Conservation (phyloP, 2,797 vertebrate species). For the Girardinus metallicus region DNA sequence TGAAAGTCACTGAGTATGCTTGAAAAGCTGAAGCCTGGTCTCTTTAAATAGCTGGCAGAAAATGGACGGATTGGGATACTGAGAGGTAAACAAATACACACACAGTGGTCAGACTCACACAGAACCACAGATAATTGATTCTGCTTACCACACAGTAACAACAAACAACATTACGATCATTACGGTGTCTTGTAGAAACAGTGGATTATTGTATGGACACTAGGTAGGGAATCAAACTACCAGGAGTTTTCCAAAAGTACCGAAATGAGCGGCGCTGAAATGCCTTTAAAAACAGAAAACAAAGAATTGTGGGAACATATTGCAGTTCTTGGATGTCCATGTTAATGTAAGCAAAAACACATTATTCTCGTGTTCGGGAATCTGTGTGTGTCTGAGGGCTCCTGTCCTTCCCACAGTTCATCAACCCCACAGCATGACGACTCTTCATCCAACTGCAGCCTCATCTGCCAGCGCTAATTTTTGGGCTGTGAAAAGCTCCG, state of each 20-base stretch:
- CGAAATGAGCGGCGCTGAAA: background rate
- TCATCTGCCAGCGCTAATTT: conserved; percentile 92
- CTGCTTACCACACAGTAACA: conserved; percentile 28
- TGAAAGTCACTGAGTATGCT: background rate
- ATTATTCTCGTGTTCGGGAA: conserved; percentile 78
- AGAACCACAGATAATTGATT: conserved; percentile 31
- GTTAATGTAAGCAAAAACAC: conserved; percentile 49
- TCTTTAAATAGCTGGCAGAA: conserved; percentile 6
- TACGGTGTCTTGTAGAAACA: conserved; percentile 13
- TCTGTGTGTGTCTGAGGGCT: conserved; percentile 85
- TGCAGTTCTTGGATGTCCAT: conserved; percentile 45
- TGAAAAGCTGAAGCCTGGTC: background rate
- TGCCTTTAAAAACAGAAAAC: conserved; percentile 19
- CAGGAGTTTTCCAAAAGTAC: background rate
- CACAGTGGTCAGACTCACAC: background rate
- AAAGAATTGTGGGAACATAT: conserved; percentile 35
- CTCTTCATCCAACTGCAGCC: conserved; percentile 88
- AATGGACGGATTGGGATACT: conserved; percentile 1
- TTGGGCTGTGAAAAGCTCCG: conserved; percentile 75
- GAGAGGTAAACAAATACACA: conserved; percentile 5
- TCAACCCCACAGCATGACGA: conserved; percentile 98
- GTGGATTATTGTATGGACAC: conserved; percentile 1
- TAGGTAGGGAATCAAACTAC: conserved; percentile 14
- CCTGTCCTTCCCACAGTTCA: conserved; percentile 98
- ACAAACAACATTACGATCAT: conserved; percentile 35